Evolutionary conservation across 2,113 vertebrate genomes (phyloP).

Genomic region (Phocoena phocoena): DNA sequence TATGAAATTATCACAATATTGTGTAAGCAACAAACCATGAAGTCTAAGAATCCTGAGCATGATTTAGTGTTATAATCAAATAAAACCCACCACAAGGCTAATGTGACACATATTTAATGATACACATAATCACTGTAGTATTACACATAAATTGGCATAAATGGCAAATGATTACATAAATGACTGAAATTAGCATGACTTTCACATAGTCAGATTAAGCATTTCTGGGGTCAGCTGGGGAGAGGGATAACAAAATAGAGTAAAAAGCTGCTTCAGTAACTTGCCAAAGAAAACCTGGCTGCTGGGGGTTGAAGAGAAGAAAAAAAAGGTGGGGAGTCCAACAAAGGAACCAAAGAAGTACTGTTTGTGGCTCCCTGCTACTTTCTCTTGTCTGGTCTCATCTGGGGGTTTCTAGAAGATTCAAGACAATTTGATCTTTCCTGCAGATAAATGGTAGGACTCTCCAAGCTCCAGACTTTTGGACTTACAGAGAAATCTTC

Average conservation of each 20-base stretch:
- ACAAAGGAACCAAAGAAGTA: background rate
- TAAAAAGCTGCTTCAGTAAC: background rate
- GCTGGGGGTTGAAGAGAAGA: background rate
- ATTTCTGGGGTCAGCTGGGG: conserved; percentile 21
- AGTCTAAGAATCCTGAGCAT: background rate
- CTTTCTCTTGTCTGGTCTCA: background rate
- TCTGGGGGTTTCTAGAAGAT: background rate
- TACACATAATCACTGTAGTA: conserved; percentile 6
- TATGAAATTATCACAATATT: background rate
- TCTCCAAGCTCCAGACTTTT: background rate
- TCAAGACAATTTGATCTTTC: background rate
- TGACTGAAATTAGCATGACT: conserved; percentile 50
- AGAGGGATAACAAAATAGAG: background rate
- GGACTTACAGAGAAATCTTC: background rate
- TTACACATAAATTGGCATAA: conserved; percentile 24
- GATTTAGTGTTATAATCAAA: background rate
- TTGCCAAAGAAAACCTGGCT: background rate
- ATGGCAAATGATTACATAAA: conserved; percentile 51
- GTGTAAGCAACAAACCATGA: background rate
- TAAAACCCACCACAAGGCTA: conserved; percentile 8
- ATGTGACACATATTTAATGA: background rate
- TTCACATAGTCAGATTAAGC: conserved; percentile 26
- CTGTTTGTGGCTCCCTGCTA: background rate
- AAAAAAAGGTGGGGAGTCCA: background rate
- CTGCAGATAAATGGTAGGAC: background rate